A percentile compares a stretch with the other conserved stretches of the same genome.
Evolutionary conservation across 2,797 vertebrate genomes (phyloP).

Genomic region (Lutjanus campechanus): DNA sequence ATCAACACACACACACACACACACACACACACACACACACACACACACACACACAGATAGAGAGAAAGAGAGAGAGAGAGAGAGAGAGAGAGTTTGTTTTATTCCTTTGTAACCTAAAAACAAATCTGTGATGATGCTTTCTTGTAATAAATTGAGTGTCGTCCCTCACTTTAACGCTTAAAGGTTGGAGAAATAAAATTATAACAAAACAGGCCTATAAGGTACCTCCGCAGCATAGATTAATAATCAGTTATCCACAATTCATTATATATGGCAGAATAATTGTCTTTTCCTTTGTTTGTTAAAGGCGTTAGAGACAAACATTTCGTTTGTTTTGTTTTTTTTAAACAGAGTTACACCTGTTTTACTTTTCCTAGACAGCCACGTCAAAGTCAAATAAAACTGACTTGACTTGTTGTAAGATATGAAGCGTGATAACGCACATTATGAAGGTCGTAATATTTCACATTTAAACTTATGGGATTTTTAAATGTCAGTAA

Average conservation of each 20-base stretch:
- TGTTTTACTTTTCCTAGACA: not conserved
- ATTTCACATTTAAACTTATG: not conserved
- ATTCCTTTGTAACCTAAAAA: not conserved
- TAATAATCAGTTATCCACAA: not conserved
- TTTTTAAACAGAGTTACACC: not conserved
- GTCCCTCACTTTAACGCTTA: not conserved
- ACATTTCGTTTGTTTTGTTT: not conserved
- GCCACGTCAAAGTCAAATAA: not conserved
- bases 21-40: not conserved
- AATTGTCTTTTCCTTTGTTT: conserved; percentile 2
- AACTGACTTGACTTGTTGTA: not conserved
- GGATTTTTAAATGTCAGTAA: not conserved
- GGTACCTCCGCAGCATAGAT: not conserved
- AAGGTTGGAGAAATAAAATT: not conserved
- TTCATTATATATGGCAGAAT: not conserved
- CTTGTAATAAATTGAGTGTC: not conserved
- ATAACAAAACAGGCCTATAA: not conserved
- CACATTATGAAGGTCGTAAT: not conserved
- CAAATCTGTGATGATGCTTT: not conserved
- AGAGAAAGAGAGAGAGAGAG: too few species aligned
- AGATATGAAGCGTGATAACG: not conserved
- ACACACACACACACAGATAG: not conserved
- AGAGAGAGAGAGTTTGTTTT: not conserved
- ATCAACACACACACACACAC: conserved; percentile 11
- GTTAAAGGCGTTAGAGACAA: not conserved